Evolutionary conservation across 1,140 invertebrate species (phyloP).

Genomic region (Monomorium pharaonis): DNA sequence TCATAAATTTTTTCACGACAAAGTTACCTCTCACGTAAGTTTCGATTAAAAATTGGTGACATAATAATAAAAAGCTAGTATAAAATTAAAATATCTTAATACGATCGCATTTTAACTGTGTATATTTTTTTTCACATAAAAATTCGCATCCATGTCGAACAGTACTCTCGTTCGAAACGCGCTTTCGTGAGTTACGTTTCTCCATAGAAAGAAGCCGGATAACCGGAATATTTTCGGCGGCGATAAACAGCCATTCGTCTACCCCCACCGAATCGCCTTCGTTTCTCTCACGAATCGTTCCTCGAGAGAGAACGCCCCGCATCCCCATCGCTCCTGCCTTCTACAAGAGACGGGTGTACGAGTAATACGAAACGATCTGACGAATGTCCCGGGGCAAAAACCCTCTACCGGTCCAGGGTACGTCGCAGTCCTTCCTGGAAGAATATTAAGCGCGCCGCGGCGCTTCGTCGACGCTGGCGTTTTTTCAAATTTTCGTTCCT

Average conservation of each 20-base stretch:
- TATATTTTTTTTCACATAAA: neutral
- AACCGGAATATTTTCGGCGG: conserved; percentile 69
- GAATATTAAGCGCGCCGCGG: conserved; percentile 64
- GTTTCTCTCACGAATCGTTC: conserved; percentile 59
- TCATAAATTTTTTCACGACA: neutral
- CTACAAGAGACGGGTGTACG: conserved; percentile 15
- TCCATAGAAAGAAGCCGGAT: conserved; percentile 47
- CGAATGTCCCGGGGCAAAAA: conserved; percentile 64
- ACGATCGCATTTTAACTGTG: neutral
- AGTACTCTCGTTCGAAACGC: neutral
- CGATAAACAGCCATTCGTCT: conserved; percentile 72
- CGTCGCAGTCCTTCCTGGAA: conserved; percentile 50
- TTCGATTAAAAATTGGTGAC: neutral
- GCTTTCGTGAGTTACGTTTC: conserved; percentile 52
- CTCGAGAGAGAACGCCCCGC: conserved; percentile 10
- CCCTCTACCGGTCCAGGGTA: conserved; percentile 19
- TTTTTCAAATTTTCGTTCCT: conserved; percentile 59
- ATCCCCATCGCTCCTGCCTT: conserved; percentile 8
- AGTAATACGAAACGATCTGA: conserved; percentile 68
- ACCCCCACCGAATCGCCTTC: conserved; percentile 38
- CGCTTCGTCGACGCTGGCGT: conserved; percentile 26
- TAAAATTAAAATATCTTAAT: neutral
- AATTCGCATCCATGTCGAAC: neutral
- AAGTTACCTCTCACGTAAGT: neutral
- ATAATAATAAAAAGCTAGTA: neutral